phyloP scores from a whole-genome alignment of 2,113 vertebrate genomes.

The Eolophus roseicapilla region DNA sequence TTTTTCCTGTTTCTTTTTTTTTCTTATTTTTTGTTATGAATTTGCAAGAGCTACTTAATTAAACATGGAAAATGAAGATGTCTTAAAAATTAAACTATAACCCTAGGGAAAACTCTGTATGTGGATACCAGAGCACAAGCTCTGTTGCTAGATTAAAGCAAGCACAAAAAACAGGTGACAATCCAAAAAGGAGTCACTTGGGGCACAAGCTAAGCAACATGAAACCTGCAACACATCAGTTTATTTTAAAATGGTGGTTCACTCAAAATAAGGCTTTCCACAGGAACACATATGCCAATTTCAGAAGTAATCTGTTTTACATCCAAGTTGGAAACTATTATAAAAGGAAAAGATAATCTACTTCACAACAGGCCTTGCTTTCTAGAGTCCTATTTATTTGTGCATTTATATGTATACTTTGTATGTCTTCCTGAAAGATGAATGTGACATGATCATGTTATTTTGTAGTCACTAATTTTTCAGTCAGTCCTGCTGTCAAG shows the following conservation, averaged over 20 bases:
- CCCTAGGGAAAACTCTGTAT: neutral
- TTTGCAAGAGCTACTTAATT: neutral
- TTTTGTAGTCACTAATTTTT: neutral
- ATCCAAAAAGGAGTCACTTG: neutral
- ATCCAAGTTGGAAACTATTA: neutral
- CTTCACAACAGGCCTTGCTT: neutral
- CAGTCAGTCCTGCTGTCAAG: neutral
- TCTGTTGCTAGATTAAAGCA: neutral
- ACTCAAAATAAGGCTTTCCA: neutral
- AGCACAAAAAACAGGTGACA: neutral
- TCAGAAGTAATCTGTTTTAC: neutral
- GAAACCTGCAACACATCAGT: neutral
- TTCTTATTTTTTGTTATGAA: neutral
- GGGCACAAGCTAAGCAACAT: neutral
- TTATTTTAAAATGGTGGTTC: neutral
- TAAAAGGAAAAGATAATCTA: neutral
- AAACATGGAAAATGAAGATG: neutral
- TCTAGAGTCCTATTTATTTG: neutral
- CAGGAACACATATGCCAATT: neutral
- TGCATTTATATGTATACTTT: rapidly evolving
- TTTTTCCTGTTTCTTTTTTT: neutral
- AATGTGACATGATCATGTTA: neutral
- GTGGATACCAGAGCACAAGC: neutral
- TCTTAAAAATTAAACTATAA: neutral
- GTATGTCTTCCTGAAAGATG: neutral